Conservation (phyloP, 2,888 invertebrate genomes). For the Hirtodrosophila cameraria region DNA sequence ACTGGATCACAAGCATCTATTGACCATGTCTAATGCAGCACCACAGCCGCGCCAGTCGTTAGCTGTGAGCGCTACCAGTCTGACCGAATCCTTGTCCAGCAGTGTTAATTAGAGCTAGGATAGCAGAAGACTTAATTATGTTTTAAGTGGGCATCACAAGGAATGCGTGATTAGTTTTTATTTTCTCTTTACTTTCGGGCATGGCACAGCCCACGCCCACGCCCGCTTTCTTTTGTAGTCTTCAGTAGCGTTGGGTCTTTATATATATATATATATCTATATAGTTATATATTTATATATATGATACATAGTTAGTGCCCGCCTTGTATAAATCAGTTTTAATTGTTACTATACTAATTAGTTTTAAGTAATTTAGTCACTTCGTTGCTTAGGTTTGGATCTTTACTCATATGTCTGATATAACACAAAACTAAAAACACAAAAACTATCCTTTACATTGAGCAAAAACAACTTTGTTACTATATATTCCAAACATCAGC, state of each 20-base stretch:
- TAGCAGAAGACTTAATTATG: constrained; percentile 77
- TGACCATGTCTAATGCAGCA: constrained; percentile 5
- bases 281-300: not conserved
- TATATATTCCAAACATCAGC: constrained; percentile 6
- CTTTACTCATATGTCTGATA: not conserved
- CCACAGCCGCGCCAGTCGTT: constrained; percentile 68
- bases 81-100: constrained; percentile 19
- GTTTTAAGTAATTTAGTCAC: constrained; percentile 70
- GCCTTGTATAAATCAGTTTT: constrained; percentile 73
- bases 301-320: constrained; percentile 8
- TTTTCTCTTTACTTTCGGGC: constrained; percentile 9
- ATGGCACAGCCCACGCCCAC: constrained; percentile 10
- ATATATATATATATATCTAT: constrained; percentile 13
- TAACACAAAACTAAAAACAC: not conserved
- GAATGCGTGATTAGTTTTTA: constrained; percentile 2
- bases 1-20: constrained; percentile 15
- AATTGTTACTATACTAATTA: constrained; percentile 70
- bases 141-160: constrained; percentile 58
- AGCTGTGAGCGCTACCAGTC: constrained; percentile 22
- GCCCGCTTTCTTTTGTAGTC: constrained; percentile 14
- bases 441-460: too few relatives aligned
- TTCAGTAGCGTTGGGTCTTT: constrained; percentile 33
- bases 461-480: not conserved
- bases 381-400: constrained; percentile 65
- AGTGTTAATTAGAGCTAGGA: constrained; percentile 21